These are phyloP conservation scores for Aplidium turbinatum DNA, from an alignment of 23 tunicate species.

Conservation along the genomic window DNA sequence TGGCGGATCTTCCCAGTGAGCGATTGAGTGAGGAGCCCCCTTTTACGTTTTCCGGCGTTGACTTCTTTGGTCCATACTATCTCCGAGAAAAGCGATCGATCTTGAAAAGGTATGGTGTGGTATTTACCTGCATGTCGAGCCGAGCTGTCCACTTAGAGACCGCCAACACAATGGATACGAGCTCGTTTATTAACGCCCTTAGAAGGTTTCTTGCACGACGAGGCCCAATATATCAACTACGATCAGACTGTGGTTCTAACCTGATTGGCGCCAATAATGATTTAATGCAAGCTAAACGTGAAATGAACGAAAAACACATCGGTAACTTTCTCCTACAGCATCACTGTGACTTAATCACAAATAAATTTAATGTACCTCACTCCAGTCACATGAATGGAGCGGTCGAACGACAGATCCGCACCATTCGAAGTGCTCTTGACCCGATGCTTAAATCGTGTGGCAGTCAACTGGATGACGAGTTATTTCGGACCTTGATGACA, in stretches of 20 bases:
- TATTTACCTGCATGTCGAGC: too few species aligned
- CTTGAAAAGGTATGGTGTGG: slow-evolving; percentile 27
- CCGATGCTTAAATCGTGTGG: background rate
- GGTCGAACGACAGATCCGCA: slow-evolving; percentile 29
- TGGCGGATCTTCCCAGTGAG: slow-evolving; percentile 21
- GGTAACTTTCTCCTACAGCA: background rate
- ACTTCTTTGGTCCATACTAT: background rate
- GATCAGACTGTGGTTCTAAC: background rate
- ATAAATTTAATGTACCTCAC: slow-evolving; percentile 13
- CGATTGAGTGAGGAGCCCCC: background rate
- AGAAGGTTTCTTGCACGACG: too few species aligned
- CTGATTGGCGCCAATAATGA: background rate
- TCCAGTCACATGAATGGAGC: slow-evolving; percentile 40
- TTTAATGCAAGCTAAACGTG: background rate
- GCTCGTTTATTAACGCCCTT: too few species aligned
- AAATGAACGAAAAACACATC: too few species aligned
- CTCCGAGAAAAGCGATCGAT: background rate
- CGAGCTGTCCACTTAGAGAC: too few species aligned
- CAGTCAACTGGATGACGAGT: slow-evolving; percentile 23
- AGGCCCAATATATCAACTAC: background rate
- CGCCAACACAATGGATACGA: too few species aligned
- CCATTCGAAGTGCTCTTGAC: slow-evolving; percentile 4
- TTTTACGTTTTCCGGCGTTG: background rate
- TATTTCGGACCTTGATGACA: background rate
- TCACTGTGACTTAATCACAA: slow-evolving; percentile 13